Percentiles rank a stretch among this genome's conserved stretches.
These are phyloP conservation scores for Tenthredo scrophulariae DNA, from an alignment of 2,888 invertebrate species.

Conservation along the genomic window DNA sequence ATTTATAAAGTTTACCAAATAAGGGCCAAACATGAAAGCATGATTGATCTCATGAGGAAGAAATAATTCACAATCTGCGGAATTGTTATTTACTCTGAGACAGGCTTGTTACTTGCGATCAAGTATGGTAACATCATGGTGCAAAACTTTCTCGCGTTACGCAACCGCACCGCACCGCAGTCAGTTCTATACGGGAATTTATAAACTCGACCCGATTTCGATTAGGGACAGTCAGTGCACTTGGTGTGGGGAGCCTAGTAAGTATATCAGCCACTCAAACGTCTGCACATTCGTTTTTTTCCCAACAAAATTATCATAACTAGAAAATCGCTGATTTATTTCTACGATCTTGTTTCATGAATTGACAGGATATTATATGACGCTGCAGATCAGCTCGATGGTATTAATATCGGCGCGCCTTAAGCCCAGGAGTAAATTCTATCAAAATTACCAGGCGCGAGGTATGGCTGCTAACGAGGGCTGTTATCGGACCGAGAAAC, in stretches of 20 bases:
- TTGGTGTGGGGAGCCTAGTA: not conserved
- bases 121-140: slow-evolving; percentile 23
- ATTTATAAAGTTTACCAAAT: not conserved
- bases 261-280: not conserved
- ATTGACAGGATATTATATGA: not conserved
- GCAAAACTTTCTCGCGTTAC: slow-evolving; percentile 43
- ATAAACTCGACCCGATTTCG: slow-evolving; percentile 36
- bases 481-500: slow-evolving; percentile 31
- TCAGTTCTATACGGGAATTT: slow-evolving; percentile 25
- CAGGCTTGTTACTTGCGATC: slow-evolving; percentile 12
- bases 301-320: not conserved
- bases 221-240: slow-evolving; percentile 28
- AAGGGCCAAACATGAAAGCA: not conserved
- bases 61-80: not conserved
- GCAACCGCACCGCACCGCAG: not conserved
- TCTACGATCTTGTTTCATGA: not conserved
- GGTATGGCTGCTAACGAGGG: slow-evolving; percentile 30
- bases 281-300: too few species aligned
- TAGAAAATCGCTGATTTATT: not conserved
- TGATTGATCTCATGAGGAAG: not conserved
- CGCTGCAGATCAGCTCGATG: not conserved
- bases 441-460: slow-evolving; percentile 20
- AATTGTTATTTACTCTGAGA: not conserved
- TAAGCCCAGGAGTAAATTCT: not conserved
- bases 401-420: not conserved